A percentile compares a stretch with the other conserved stretches of the same genome.
These are phyloP conservation scores for Oryctolagus cuniculus DNA, from an alignment of 2,113 vertebrate genomes.

Conservation along the genomic window DNA sequence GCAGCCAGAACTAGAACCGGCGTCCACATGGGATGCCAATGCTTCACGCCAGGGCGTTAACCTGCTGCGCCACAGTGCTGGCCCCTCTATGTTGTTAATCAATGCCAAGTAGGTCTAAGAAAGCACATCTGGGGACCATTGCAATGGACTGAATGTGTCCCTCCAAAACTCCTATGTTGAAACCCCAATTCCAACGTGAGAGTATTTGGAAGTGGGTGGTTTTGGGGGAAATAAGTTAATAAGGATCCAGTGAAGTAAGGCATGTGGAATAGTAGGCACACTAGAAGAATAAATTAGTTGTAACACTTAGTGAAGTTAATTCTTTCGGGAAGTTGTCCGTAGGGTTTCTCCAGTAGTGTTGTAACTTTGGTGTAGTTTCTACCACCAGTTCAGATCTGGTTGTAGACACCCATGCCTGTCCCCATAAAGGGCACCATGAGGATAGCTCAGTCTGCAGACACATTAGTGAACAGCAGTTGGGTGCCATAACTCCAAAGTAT, in stretches of 20 bases:
- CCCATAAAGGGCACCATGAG: too few relatives aligned
- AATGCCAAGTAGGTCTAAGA: not conserved
- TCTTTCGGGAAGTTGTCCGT: not conserved
- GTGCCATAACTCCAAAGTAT: not conserved
- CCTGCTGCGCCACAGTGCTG: too few relatives aligned
- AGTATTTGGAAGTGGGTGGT: not conserved
- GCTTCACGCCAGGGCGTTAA: too few relatives aligned
- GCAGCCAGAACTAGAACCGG: too few relatives aligned
- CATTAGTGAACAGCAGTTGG: not conserved
- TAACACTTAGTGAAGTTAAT: conserved; percentile 3
- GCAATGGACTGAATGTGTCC: not conserved
- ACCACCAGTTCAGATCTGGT: not conserved
- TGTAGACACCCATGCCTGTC: not conserved
- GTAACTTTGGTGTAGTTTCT: not conserved
- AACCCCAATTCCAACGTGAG: not conserved
- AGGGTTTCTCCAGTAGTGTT: not conserved
- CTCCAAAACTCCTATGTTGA: not conserved
- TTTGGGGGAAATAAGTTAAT: not conserved
- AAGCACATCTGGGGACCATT: not conserved
- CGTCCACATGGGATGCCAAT: too few relatives aligned
- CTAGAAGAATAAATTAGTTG: not conserved
- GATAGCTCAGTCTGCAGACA: not conserved
- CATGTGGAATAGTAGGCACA: not conserved
- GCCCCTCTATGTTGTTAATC: not conserved
- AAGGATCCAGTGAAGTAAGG: not conserved